Evolutionary conservation across 1,140 invertebrate species (phyloP), one percentile per base, ranked within the genome.

Genomic region (Spodoptera litura): DNA sequence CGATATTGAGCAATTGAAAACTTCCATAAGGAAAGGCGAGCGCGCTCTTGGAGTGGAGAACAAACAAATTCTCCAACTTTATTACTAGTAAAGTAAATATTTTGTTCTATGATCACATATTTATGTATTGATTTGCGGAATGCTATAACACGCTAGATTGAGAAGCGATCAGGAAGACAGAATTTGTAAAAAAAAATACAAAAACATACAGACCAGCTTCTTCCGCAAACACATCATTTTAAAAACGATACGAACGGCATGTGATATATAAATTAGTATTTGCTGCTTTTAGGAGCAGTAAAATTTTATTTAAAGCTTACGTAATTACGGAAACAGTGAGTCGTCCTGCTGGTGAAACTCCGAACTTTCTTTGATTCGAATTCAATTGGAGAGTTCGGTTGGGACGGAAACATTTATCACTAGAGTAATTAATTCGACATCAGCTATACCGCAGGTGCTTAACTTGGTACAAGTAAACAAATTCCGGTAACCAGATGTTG

Each of bases 361-460:
- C 15, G 35, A 64, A 75, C 59, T 64, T 75, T 75, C 73, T 75
- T 61, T 15, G 49, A 35, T 27, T 53, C 44, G 25, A 52, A 20
- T 75, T 49, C 13, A 38, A 58, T 31, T 13, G 5, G 44, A 73
- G 31, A 75, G 59, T 53, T 68, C 44, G 44, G 1, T 53, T 75
- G 13, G 25, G 25, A 20, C 44, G 73, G 59, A 75, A 62, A 64
- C 73, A 38, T 64, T 74, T 64, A 75, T 75, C 59, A 53, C 13
- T 25, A 15, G 51, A 25, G 58, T 13, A 64, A 64, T 75, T 64
- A 75, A 64, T 61, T 31, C 31, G 6, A n/a, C 73, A 75, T 75
- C 64, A 64, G 64, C 64, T 75, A 75, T 53, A n/a, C n/a, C 59
- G 59, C 73, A 75, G 73, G 73, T 75, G 73, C 31, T 73, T 72